Base-by-base conservation (phyloP, 2,888 invertebrate species). In the Mesorhabditis sp. region DNA sequence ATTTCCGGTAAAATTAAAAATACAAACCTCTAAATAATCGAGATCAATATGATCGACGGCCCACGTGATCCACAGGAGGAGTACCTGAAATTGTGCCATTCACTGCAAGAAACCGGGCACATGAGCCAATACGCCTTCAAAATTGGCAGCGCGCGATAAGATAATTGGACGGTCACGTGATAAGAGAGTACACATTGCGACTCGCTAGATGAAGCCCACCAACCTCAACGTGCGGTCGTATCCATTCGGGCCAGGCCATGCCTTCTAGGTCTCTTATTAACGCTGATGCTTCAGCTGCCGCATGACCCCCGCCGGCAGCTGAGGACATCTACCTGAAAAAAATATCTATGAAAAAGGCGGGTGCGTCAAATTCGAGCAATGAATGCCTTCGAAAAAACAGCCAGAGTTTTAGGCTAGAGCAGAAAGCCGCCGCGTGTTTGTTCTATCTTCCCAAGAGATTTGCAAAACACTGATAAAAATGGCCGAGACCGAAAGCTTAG, bases 191-290 rank as follows among this genome's bases (percentile, higher is more conserved):
- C 28, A 28, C 28, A 28, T 28, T 28, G 28, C 28, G 28, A 28
- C 28, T 28, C 28, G 28, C 28, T 28, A 28, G 28, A 28, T 28
- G 28, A 28, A 28, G 28, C 28, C 28, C 62, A 50, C 66, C 63
- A 65, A 78, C 82, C 74, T 83, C 83, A 4, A 83, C 76, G 72
- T 84, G 79, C 15, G 83, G 83, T 72, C 82, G 84, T 28, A 84
- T 70, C 69, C 77, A 83, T 62, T 77, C 81, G 5, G 84, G 84
- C 83, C 83, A 84, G 45, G 76, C 74, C 72, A 83, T 80, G 65
- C 71, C 78, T 78, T 43, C 45, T 13, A 50, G 58, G n/a, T n/a
- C 58, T 50, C 58, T 50, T 50, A 50, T 10, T n/a, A 50, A n/a
- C 7, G 58, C 58, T 10, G 58, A 50, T 13, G 58, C 58, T 13